These are phyloP conservation scores for Lycia hirtaria DNA, from an alignment of 2,888 invertebrate genomes.

Conservation along the genomic window DNA sequence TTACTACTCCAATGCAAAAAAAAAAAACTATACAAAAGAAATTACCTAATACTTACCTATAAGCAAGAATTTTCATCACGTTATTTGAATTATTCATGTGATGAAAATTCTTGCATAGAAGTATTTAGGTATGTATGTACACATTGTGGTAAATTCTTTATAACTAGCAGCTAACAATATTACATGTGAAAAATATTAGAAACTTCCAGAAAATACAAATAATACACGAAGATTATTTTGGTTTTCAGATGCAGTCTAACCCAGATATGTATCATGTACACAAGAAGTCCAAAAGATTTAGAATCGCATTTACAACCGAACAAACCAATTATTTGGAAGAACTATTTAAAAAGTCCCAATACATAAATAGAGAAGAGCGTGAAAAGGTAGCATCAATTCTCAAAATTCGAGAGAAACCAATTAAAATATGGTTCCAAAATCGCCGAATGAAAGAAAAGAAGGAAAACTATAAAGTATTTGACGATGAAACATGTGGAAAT, in stretches of 20 bases:
- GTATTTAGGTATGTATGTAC: too few species aligned
- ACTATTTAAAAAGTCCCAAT: constrained; percentile 88
- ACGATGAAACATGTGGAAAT: constrained; percentile 43
- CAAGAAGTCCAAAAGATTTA: constrained; percentile 59
- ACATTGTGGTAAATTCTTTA: too few species aligned
- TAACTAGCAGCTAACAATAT: too few species aligned
- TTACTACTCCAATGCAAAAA: too few species aligned
- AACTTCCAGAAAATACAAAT: too few species aligned
- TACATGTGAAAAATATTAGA: too few species aligned
- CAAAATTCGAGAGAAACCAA: constrained; percentile 89
- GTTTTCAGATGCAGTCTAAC: constrained; percentile 45
- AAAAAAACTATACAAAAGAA: too few species aligned
- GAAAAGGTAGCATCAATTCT: constrained; percentile 88
- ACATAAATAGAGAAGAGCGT: constrained; percentile 88
- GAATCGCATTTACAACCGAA: constrained; percentile 90
- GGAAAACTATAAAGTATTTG: constrained; percentile 62
- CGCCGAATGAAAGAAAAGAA: constrained; percentile 91
- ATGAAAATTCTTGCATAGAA: too few species aligned
- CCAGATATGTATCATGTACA: constrained; percentile 16
- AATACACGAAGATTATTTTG: constrained; percentile 7
- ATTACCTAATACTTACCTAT: too few species aligned
- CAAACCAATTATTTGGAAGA: constrained; percentile 90
- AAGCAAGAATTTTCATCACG: too few species aligned
- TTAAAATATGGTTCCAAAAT: constrained; percentile 95
- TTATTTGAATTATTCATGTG: too few species aligned